A percentile compares a stretch with the other conserved stretches of the same genome.
These are phyloP conservation scores for Paragorgia papillata DNA, from an alignment of 92 coral and sea anemone genomes.

Conservation along the genomic window DNA sequence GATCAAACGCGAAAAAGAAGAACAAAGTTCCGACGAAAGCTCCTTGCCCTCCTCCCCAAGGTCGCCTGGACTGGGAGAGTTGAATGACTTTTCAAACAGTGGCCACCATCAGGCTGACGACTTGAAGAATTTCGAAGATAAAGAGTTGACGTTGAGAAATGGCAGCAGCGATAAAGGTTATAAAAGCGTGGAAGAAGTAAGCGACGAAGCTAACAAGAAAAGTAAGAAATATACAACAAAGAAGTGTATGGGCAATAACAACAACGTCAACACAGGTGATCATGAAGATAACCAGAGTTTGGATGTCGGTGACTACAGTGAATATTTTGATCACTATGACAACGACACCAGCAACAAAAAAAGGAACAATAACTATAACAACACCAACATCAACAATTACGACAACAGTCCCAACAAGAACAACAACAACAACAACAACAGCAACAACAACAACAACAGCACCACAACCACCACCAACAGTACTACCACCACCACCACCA, in stretches of 20 bases:
- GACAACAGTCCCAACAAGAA: neutral
- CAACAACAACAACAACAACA: conserved; percentile 14
- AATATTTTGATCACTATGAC: neutral
- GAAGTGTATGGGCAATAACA: neutral
- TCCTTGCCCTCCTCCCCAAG: conserved; percentile 32
- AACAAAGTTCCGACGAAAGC: conserved; percentile 25
- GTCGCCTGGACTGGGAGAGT: conserved; percentile 1
- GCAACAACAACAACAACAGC: conserved; percentile 2
- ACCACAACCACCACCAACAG: neutral
- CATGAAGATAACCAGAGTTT: neutral
- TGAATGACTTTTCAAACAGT: conserved; percentile 32
- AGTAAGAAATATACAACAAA: no score
- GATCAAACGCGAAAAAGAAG: conserved; percentile 27
- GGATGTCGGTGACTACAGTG: neutral
- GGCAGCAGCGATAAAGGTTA: neutral
- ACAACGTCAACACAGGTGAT: neutral
- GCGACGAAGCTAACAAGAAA: neutral
- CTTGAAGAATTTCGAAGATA: conserved; percentile 65
- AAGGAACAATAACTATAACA: neutral
- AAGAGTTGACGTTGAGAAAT: conserved; percentile 55
- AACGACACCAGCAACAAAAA: conserved; percentile 2
- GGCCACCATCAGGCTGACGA: neutral
- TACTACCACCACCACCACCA: neutral
- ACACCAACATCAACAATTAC: conserved; percentile 5
- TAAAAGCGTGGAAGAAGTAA: neutral